These are phyloP conservation scores for Epizoanthus rinbou DNA, from an alignment of 92 coral and sea anemone genomes.

Conservation along the genomic window DNA sequence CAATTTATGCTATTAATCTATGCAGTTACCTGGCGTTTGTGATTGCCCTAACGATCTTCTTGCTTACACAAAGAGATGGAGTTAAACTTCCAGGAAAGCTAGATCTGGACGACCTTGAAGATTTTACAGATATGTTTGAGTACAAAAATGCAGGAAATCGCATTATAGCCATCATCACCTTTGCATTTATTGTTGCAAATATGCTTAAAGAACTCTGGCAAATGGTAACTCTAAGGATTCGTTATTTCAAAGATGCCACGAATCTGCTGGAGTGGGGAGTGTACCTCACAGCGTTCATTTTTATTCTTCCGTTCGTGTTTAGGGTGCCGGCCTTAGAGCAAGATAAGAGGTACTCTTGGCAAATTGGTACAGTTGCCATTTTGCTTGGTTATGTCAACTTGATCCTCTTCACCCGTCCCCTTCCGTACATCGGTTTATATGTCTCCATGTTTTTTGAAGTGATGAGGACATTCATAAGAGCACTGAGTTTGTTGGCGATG, in stretches of 20 bases:
- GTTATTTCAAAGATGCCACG: constrained; percentile 62
- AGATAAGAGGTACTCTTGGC: constrained; percentile 54
- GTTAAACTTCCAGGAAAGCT: constrained; percentile 34
- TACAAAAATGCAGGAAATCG: background rate
- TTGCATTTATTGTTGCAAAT: constrained; percentile 52
- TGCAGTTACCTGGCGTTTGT: constrained; percentile 53
- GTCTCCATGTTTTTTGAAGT: constrained; percentile 90
- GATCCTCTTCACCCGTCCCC: constrained; percentile 62
- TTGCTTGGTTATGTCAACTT: constrained; percentile 77
- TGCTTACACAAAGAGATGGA: constrained; percentile 49
- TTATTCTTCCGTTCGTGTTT: constrained; percentile 62
- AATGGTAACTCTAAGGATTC: constrained; percentile 46
- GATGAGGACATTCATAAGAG: constrained; percentile 66
- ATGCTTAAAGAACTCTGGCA: constrained; percentile 75
- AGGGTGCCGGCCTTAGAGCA: background rate
- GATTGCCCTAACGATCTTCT: constrained; percentile 47
- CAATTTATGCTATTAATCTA: constrained; percentile 52
- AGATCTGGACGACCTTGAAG: background rate
- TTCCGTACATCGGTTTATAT: constrained; percentile 75
- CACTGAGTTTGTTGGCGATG: constrained; percentile 62
- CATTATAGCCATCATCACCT: constrained; percentile 32
- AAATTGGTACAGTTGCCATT: constrained; percentile 65
- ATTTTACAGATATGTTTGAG: constrained; percentile 14
- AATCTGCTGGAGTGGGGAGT: constrained; percentile 88
- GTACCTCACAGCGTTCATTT: constrained; percentile 64